Percentiles rank a stretch among this genome's conserved stretches.
Evolutionary conservation across 2,888 invertebrate genomes (phyloP).

Genomic region (Rhamnusium bicolor): DNA sequence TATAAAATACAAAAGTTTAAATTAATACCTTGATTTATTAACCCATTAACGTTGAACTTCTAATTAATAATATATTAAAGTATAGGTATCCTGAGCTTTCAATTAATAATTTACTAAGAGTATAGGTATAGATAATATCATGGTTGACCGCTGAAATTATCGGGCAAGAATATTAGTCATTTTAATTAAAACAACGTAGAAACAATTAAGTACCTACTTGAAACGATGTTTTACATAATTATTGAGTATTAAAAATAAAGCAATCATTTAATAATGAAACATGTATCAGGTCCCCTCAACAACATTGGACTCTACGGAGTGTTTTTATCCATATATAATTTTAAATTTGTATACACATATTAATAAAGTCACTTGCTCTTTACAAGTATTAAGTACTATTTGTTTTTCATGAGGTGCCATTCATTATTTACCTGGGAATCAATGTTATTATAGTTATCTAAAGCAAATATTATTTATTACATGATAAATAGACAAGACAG

Average conservation of each 20-base stretch:
- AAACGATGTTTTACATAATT: too few species aligned
- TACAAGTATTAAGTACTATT: background rate
- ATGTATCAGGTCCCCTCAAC: background rate
- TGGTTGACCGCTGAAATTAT: background rate
- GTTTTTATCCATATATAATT: background rate
- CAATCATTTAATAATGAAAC: background rate
- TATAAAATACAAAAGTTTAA: conserved; percentile 23
- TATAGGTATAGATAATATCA: background rate
- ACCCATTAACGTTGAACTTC: conserved; percentile 25
- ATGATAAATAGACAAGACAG: conserved; percentile 13
- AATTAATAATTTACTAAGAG: conserved; percentile 7
- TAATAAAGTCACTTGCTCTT: background rate
- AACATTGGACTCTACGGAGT: too few species aligned
- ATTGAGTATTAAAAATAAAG: background rate
- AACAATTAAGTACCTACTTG: background rate
- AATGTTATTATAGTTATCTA: conserved; percentile 15
- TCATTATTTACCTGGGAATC: conserved; percentile 12
- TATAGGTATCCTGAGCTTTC: background rate
- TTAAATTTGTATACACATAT: background rate
- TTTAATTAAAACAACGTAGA: background rate
- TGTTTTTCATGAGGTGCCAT: conserved; percentile 5
- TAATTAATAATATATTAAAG: conserved; percentile 9
- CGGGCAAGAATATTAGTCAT: background rate
- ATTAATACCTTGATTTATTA: conserved; percentile 21
- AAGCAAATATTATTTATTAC: conserved; percentile 5